Evolutionary conservation across 2,888 invertebrate species (phyloP), one percentile per base, ranked within the genome.

Genomic region (Netelia melanura): DNA sequence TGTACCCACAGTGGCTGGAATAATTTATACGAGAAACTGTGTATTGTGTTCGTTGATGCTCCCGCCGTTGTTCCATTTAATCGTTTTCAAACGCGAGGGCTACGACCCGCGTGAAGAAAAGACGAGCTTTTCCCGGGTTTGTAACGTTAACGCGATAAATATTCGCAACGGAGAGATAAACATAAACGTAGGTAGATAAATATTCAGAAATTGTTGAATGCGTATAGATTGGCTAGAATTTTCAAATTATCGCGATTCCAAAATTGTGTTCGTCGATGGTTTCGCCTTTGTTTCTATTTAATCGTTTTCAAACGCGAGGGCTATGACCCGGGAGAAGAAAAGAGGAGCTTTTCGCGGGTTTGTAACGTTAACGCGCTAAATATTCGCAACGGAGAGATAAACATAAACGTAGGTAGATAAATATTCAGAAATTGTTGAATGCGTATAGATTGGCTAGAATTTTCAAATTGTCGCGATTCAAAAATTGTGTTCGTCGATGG

Each of bases 21-120:
- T 65, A 23, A 74, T 58, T 68, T 30, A 79, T 71, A n/a, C 61
- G 43, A 48, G 65, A 64, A 65, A 48, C 64, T 61, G 21, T 38
- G 54, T 5, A 43, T 25, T 17, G 44, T 17, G 21, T 25, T 52
- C n/a, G 62, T 70, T 52, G 52, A 52, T 17, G 58, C 25, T 30
- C 48, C 9, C 6, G 1, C 11, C 23, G 67, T 30, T 61, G 43
- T 72, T 72, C 52, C 48, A 30, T 61, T 25, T 68, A 68, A 78
- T 78, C 44, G 65, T 30, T 67, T 58, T 56, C 44, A 43, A 65
- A 44, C 23, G 54, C 44, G 11, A 71, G 54, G 52, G 43, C n/a
- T 48, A 1, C 10, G 48, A 58, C 11, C 5, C 30, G 30, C 0
- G 14, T n/a, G 25, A 43, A 75, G 21, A 21, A 75, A 65, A 76